Percentiles rank a stretch among this genome's conserved stretches.
These are phyloP conservation scores for Pomphorhynchus laevis DNA, from an alignment of 1,140 invertebrate species.

Conservation along the genomic window DNA sequence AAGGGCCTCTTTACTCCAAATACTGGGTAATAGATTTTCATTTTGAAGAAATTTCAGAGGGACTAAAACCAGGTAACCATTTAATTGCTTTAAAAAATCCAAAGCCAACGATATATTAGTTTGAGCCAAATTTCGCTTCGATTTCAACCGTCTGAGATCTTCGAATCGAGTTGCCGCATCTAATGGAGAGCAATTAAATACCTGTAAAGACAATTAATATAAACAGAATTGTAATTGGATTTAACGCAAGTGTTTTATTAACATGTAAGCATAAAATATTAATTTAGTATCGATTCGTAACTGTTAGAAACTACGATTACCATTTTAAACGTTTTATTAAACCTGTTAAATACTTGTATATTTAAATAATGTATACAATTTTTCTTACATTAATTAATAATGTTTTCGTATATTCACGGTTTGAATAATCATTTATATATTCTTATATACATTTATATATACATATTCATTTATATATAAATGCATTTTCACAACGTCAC, in stretches of 20 bases:
- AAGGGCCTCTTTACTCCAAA: slow-evolving; percentile 34
- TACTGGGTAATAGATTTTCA: slow-evolving; percentile 38
- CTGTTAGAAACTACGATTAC: too few relatives aligned
- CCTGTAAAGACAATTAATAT: slow-evolving; percentile 17
- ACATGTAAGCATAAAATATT: neutral
- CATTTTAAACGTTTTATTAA: too few relatives aligned
- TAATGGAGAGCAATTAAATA: slow-evolving; percentile 44
- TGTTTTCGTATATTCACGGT: too few relatives aligned
- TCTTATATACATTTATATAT: too few relatives aligned
- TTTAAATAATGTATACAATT: too few relatives aligned
- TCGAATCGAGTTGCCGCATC: slow-evolving; percentile 36
- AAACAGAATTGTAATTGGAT: neutral
- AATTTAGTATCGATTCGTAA: too few relatives aligned
- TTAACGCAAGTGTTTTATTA: slow-evolving; percentile 3
- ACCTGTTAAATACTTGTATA: too few relatives aligned
- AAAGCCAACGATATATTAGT: slow-evolving; percentile 32
- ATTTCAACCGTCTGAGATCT: slow-evolving; percentile 33
- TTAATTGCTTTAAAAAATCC: slow-evolving; percentile 31
- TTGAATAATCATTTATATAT: too few relatives aligned
- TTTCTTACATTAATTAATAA: too few relatives aligned
- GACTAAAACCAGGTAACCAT: slow-evolving; percentile 42
- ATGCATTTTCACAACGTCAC: too few relatives aligned
- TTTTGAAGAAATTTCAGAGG: slow-evolving; percentile 44
- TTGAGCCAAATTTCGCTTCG: slow-evolving; percentile 27
- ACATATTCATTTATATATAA: too few relatives aligned